phyloP scores from a whole-genome alignment of 2,888 invertebrate species.

The Steromphala cineraria region DNA sequence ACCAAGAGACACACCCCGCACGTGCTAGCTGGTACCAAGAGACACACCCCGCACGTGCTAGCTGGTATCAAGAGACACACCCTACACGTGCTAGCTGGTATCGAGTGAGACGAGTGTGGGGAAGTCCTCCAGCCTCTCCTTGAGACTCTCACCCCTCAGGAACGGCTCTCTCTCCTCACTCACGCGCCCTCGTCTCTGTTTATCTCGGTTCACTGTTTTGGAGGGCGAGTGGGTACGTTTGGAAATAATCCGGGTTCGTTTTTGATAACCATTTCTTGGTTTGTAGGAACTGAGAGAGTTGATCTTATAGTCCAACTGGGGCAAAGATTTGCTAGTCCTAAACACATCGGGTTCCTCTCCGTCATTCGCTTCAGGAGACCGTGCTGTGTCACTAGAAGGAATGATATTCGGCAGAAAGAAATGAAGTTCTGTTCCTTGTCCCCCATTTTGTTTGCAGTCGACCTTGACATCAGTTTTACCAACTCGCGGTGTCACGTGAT shows the following conservation, averaged over 20 bases:
- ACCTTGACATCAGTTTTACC: background rate
- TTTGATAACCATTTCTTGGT: background rate
- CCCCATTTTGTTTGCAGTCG: background rate
- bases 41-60: too few species aligned
- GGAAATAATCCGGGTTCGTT: background rate
- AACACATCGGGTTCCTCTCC: background rate
- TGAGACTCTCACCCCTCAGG: constrained; percentile 9
- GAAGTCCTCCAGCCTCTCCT: constrained; percentile 12
- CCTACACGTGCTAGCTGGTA: background rate
- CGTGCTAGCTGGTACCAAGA: too few species aligned
- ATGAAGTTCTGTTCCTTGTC: background rate
- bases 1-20: too few species aligned
- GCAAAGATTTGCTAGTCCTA: background rate
- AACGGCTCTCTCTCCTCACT: background rate
- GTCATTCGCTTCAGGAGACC: background rate
- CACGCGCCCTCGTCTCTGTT: background rate
- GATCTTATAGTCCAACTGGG: background rate
- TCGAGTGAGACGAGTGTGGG: constrained; percentile 5
- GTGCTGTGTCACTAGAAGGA: background rate
- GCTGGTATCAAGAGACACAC: too few species aligned
- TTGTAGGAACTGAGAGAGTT: background rate
- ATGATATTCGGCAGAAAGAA: constrained; percentile 1
- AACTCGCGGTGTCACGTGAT: constrained; percentile 3
- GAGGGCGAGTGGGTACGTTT: background rate
- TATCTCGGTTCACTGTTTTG: background rate